Base-by-base conservation (phyloP, 2,888 invertebrate genomes). In the Epiperipatus broadwayi region DNA sequence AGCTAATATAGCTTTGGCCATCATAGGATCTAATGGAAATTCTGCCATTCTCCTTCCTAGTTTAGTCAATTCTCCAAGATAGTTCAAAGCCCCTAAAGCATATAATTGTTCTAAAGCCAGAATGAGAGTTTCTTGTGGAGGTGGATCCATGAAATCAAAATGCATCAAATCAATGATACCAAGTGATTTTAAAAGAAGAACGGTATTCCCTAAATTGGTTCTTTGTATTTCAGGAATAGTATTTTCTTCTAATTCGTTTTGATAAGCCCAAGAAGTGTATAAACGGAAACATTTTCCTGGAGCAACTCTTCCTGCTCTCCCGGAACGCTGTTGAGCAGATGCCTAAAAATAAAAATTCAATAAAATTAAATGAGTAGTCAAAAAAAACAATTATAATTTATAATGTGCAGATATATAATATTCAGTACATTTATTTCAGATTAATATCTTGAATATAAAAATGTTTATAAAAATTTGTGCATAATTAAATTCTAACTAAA, bases 91-190 rank as follows among this genome's bases (percentile, higher is more conserved):
- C 4, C 95, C 93, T 34, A 97, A 66, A 0, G 95, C 97, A 59
- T 97, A 97, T 27, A 97, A 64, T 56, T 97, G 95, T 58, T 99
- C 97, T 46, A 97, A 63, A 0, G 97, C 95, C n/a, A 4, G 60
- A 34, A 58, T 78, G 39, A 89, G 61, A 2, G 85, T 83, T 59
- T 87, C 84, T 54, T 84, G 83, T 0, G 89, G 95, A 3, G 97
- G 97, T 3, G 93, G 91, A 65, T 99, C 97, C 50, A 97, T 65
- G 56, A 93, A 97, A 60, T 99, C 95, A 64, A 97, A 99, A 63
- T 93, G 84, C 28, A 97, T 78, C 30, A 97, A 65, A 64, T 99
- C 95, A 60, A 95, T 84, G 39, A 97, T 95, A 4, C 95, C 95
- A 20, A 97, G 64, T 15, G 91, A 91, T 63, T 97, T 95, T 21